Base-by-base conservation (phyloP, 2,797 vertebrate species). In the Galagoides demidoff region DNA sequence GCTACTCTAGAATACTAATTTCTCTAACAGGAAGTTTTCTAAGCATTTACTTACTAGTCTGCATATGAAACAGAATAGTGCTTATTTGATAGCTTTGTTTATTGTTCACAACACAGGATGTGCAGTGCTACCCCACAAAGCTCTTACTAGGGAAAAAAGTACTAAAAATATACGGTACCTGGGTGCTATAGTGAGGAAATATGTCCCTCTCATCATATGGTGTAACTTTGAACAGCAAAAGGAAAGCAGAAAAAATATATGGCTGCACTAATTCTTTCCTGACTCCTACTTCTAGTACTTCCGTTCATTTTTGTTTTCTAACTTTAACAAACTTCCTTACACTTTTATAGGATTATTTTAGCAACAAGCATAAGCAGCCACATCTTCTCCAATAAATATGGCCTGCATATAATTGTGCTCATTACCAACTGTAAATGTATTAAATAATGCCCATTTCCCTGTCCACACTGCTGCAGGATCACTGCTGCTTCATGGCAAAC, bases 1-100 rank as follows among this genome's bases (percentile, higher is more conserved):
- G 66, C 90, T 97, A 93, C 91, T 96, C 86, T 83, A 97, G 68
- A 97, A 92, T 89, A 96, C 16, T 92, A 82, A 96, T 97, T 97
- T 97, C 96, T 96, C 95, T 95, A 97, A 94, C 52, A 43, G 96
- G 93, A 89, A 89, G 55, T 93, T 96, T 93, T 93, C 94, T 97
- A 97, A 97, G 85, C 52, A 89, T 96, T 95, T 86, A 77, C 96
- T 97, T 97, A 97, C 95, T 88, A 92, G 89, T 97, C 97, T 96
- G 89, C 85, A 93, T 97, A 81, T 85, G 94, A 45, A 98, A 96
- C 74, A 88, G 77, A 12, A 59, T 2, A n/a, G 8, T 63, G 52
- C 13, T 37, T 43, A 83, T 55, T 19, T 43, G 1, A 86, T 74
- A 64, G 81, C 55, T 97, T 93, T 97, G 37, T 78, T 64, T 66